Conservation (phyloP, 2,888 invertebrate species). For the Drosophila picticornis region DNA sequence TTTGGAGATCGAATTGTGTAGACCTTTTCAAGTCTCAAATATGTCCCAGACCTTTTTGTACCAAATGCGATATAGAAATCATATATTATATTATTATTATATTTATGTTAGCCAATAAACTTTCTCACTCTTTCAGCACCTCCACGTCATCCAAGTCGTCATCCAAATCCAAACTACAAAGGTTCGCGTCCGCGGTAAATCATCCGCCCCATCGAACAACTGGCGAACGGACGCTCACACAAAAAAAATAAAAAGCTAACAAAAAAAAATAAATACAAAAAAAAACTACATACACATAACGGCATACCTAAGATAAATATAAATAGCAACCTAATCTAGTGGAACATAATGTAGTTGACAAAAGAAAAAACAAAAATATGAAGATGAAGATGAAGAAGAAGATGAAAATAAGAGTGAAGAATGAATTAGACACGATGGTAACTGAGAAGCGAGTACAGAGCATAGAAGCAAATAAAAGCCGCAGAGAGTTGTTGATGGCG, state of each 20-base stretch:
- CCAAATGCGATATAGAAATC: neutral
- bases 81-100: neutral
- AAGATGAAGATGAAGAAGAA: constrained; percentile 11
- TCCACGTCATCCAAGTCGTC: constrained; percentile 84
- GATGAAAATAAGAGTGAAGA: constrained; percentile 22
- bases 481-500: constrained; percentile 43
- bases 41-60: neutral
- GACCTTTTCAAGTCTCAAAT: neutral
- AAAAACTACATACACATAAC: constrained; percentile 77
- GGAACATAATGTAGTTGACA: constrained; percentile 79
- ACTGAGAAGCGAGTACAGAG: constrained; percentile 44
- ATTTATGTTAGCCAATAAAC: neutral
- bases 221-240: constrained; percentile 28
- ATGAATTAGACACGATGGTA: constrained; percentile 27
- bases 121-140: constrained; percentile 66
- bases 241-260: constrained; percentile 29
- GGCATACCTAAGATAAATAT: constrained; percentile 80
- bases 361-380: constrained; percentile 31
- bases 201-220: constrained; percentile 12
- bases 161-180: constrained; percentile 85
- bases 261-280: constrained; percentile 36
- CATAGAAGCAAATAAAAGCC: constrained; percentile 51
- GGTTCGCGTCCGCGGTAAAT: constrained; percentile 83
- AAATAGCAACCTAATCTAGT: constrained; percentile 79
- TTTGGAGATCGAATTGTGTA: neutral